These are phyloP conservation scores for Aphidius ervi DNA, from an alignment of 1,140 invertebrate species.

Conservation along the genomic window DNA sequence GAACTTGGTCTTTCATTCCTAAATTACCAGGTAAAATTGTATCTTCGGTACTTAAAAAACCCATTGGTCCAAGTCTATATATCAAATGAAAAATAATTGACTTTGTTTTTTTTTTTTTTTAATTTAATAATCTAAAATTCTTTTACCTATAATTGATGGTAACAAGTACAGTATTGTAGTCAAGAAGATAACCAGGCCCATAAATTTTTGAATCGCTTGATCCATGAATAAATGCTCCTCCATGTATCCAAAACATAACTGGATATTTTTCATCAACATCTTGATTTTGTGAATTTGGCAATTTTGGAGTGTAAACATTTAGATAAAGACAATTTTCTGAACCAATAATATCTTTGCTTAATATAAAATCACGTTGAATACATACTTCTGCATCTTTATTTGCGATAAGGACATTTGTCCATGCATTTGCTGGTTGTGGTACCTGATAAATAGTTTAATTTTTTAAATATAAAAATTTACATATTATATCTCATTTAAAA, in stretches of 20 bases:
- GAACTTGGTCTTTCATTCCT: constrained; percentile 70
- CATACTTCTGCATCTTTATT: constrained; percentile 63
- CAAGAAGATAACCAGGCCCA: constrained; percentile 69
- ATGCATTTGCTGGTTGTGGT: not conserved
- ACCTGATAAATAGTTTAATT: not conserved
- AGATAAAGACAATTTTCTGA: constrained; percentile 81
- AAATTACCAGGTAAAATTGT: constrained; percentile 63
- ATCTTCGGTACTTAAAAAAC: constrained; percentile 63
- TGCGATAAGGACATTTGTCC: constrained; percentile 24
- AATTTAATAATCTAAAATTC: not conserved
- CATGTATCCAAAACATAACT: constrained; percentile 75
- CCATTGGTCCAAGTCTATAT: constrained; percentile 58
- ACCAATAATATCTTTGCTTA: constrained; percentile 58
- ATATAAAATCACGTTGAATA: constrained; percentile 61
- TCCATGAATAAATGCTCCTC: constrained; percentile 70
- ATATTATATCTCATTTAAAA: too few species aligned
- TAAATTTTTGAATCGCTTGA: constrained; percentile 62
- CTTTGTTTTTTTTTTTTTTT: too few species aligned
- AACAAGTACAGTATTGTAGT: constrained; percentile 71
- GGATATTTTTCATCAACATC: constrained; percentile 41
- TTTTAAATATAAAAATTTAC: too few species aligned
- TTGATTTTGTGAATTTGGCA: constrained; percentile 11
- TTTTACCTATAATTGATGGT: constrained; percentile 73
- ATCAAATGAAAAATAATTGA: too few species aligned
- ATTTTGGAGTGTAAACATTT: constrained; percentile 75